phyloP scores from a whole-genome alignment of 2,888 invertebrate genomes.

The Athrips mouffetella region DNA sequence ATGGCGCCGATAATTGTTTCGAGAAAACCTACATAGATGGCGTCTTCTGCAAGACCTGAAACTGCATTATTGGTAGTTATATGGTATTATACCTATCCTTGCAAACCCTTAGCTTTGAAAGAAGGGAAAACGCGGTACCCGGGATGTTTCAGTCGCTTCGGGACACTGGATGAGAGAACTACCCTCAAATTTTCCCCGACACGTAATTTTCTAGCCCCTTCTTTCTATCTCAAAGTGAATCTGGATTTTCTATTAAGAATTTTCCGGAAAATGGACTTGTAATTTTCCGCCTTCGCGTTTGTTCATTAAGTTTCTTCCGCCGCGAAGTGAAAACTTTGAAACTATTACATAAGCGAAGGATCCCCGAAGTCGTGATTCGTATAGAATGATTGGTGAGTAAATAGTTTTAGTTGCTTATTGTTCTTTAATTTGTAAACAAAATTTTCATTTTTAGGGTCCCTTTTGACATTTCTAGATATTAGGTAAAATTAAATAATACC shows the following conservation, averaged over 20 bases:
- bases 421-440: not conserved
- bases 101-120: conserved; percentile 35
- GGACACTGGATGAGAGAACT: conserved; percentile 57
- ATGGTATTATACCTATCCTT: conserved; percentile 25
- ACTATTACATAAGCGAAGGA: conserved; percentile 51
- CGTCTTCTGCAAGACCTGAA: conserved; percentile 12
- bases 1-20: conserved; percentile 22
- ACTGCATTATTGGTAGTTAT: conserved; percentile 9
- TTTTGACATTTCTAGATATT: not conserved
- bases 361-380: conserved; percentile 47
- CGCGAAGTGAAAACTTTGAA: conserved; percentile 52
- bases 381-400: conserved; percentile 71
- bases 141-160: conserved; percentile 66
- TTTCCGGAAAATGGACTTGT: not conserved
- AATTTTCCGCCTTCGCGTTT: not conserved
- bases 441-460: not conserved
- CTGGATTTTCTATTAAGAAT: not conserved
- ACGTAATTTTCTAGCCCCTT: too few relatives aligned
- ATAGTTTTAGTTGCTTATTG: conserved; percentile 19
- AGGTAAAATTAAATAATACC: not conserved
- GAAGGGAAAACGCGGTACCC: conserved; percentile 56
- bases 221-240: not conserved
- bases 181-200: conserved; percentile 21
- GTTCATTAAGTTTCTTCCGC: not conserved
- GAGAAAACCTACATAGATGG: conserved; percentile 2